These are phyloP conservation scores for Amiota communis DNA, from an alignment of 2,888 invertebrate species.

Conservation along the genomic window DNA sequence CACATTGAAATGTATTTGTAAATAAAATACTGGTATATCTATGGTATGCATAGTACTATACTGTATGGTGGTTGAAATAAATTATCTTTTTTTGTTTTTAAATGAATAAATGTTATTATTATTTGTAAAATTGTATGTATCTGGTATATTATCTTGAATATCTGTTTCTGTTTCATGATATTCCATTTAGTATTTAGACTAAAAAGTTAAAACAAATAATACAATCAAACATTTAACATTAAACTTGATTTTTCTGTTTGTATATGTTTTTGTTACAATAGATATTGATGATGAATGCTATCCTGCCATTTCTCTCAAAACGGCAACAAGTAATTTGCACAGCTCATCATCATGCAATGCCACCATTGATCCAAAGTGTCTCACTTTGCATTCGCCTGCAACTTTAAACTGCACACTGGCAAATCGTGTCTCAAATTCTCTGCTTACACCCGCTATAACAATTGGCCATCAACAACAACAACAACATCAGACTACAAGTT, in stretches of 20 bases:
- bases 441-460: constrained; percentile 26
- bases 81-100: too few species aligned
- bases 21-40: too few species aligned
- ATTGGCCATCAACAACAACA: background rate
- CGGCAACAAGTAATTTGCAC: constrained; percentile 74
- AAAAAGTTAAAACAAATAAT: too few species aligned
- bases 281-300: constrained; percentile 94
- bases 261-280: constrained; percentile 65
- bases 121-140: too few species aligned
- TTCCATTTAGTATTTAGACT: too few species aligned
- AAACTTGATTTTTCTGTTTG: background rate
- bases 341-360: constrained; percentile 43
- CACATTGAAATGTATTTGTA: too few species aligned
- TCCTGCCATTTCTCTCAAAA: constrained; percentile 84
- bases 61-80: too few species aligned
- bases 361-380: constrained; percentile 66
- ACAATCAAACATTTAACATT: too few species aligned
- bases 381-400: constrained; percentile 56
- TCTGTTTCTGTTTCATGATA: too few species aligned
- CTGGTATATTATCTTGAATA: too few species aligned
- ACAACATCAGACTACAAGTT: constrained; percentile 21
- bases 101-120: too few species aligned
- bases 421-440: constrained; percentile 41
- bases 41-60: too few species aligned
- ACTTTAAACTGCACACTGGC: constrained; percentile 35